Conservation (phyloP, 2,888 invertebrate genomes). For the Caradrina kadenii region DNA sequence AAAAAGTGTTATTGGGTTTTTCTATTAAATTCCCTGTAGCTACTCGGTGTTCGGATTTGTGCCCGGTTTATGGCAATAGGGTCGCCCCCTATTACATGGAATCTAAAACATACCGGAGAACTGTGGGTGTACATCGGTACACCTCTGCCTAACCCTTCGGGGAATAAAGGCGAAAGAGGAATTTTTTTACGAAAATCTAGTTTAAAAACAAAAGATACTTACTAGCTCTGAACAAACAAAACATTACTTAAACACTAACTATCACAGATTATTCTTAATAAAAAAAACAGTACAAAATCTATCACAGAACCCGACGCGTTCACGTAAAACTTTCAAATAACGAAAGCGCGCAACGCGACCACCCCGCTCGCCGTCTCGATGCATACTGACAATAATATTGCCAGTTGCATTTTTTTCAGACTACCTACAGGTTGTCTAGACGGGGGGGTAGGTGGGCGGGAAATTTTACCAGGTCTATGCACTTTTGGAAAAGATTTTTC, state of each 20-base stretch:
- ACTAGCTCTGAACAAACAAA: conserved; percentile 79
- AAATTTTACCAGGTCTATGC: conserved; percentile 52
- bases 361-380: conserved; percentile 3
- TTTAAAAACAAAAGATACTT: conserved; percentile 65
- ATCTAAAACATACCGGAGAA: too few relatives aligned
- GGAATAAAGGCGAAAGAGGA: too few relatives aligned
- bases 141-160: too few relatives aligned
- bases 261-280: conserved; percentile 58
- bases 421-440: conserved; percentile 64
- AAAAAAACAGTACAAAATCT: conserved; percentile 65
- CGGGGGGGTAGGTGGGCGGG: conserved; percentile 24
- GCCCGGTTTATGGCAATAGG: too few relatives aligned
- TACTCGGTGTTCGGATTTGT: too few relatives aligned
- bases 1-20: too few relatives aligned
- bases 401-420: conserved; percentile 15
- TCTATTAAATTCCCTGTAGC: too few relatives aligned
- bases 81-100: too few relatives aligned
- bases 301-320: conserved; percentile 56
- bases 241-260: conserved; percentile 66
- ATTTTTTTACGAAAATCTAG: too few relatives aligned
- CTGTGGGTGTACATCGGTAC: too few relatives aligned
- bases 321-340: conserved; percentile 41
- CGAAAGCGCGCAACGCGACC: conserved; percentile 46
- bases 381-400: conserved; percentile 53
- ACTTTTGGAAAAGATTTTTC: conserved; percentile 52